Base-by-base conservation (phyloP, 2,113 vertebrate species). In the Zosterops hypoxanthus region DNA sequence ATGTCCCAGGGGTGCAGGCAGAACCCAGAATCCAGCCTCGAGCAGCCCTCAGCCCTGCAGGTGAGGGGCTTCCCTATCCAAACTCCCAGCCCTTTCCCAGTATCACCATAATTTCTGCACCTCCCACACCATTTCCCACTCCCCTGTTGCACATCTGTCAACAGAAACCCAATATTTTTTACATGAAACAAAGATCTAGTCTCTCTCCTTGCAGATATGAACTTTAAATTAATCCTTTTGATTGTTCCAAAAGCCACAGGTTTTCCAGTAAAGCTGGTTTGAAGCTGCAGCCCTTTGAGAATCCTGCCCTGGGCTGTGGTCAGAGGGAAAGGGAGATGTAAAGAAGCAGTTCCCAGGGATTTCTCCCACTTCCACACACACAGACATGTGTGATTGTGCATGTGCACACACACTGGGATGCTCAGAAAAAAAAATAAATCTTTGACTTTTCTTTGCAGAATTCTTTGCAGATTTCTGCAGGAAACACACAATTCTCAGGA, bases 111-210 rank as follows among this genome's bases (percentile, higher is more conserved):
- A 9, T 3, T 70, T 39, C 83, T 57, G 46, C 44, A 50, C 26
- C 39, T 52, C 42, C 23, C 19, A 12, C 24, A 15, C 14, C 2
- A 26, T 9, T 66, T 49, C 50, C 50, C 3, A 0, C 68, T 64
- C 20, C 22, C 5, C n/a, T 65, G 5, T 12, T 7, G 0, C 29
- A 31, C 2, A 0, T 6, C 28, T 36, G 0, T 2, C 0, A 0
- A 0, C 13, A 26, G 39, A 68, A 76, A 6, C 34, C 11, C 31
- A 18, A 2, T 0, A 1, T 46, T 60, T 64, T 49, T 60, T 6
- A 29, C 0, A 0, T 0, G 5, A 52, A 75, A 34, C 4, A 24
- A 34, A 52, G 42, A 19, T 72, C 46, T 56, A 16, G 0, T 42
- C 12, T 29, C 44, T n/a, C 34, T 31, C 20, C 33, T 44, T 33